phyloP scores from a whole-genome alignment of 92 coral and sea anemone genomes.

The Hydrozoanthus gracilis region DNA sequence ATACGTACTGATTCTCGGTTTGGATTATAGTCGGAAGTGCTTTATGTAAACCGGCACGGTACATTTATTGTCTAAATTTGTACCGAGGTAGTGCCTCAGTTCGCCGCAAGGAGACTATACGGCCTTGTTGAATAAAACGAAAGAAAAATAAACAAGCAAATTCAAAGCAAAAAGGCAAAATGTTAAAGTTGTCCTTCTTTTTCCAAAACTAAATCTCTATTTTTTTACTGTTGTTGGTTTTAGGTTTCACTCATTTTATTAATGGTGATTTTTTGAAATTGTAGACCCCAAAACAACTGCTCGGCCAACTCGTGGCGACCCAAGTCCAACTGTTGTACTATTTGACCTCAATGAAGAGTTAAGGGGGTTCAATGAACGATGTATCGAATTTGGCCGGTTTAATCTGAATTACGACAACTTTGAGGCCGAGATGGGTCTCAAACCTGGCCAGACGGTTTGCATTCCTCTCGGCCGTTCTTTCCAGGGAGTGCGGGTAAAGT shows the following conservation, averaged over 20 bases:
- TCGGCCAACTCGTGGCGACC: background rate
- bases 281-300: background rate
- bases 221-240: background rate
- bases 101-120: too few relatives aligned
- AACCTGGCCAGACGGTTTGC: slow-evolving; percentile 81
- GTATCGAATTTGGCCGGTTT: slow-evolving; percentile 34
- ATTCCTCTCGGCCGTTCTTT: slow-evolving; percentile 73
- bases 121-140: too few relatives aligned
- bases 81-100: too few relatives aligned
- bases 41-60: too few relatives aligned
- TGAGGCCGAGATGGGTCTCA: slow-evolving; percentile 76
- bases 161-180: too few relatives aligned
- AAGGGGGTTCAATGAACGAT: background rate
- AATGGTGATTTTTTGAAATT: background rate
- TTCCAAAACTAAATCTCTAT: background rate
- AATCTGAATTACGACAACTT: slow-evolving; percentile 55
- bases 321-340: slow-evolving; percentile 6
- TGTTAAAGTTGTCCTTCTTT: too few relatives aligned
- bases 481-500: slow-evolving; percentile 71
- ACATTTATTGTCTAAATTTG: too few relatives aligned
- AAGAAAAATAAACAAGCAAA: too few relatives aligned
- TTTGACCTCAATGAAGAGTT: background rate
- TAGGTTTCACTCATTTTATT: background rate
- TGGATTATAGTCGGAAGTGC: too few relatives aligned
- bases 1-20: too few relatives aligned